phyloP scores from a whole-genome alignment of 2,888 invertebrate genomes.

The Drosophila pseudotakahashii region DNA sequence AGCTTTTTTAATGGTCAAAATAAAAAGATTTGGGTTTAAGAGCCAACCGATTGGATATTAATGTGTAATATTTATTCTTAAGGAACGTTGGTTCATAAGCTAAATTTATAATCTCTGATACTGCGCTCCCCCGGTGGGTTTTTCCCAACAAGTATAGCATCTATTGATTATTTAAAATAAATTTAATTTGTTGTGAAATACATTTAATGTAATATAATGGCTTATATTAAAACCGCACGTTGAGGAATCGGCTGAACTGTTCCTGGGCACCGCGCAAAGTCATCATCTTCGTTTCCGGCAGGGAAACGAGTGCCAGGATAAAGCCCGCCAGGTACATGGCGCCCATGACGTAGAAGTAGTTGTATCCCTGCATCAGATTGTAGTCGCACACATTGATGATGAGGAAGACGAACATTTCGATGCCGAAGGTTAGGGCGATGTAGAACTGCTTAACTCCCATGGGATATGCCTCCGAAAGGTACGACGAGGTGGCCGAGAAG shows the following conservation, averaged over 20 bases:
- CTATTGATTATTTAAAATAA: background rate
- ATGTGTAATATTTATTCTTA: too few relatives aligned
- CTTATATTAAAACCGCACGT: background rate
- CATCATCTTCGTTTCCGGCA: constrained; percentile 77
- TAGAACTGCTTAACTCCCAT: constrained; percentile 75
- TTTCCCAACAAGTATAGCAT: background rate
- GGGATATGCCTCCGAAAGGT: constrained; percentile 78
- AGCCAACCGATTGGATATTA: too few relatives aligned
- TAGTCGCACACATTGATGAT: constrained; percentile 19
- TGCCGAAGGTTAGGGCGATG: constrained; percentile 59
- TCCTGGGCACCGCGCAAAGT: constrained; percentile 67
- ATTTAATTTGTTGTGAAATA: background rate
- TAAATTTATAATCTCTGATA: background rate
- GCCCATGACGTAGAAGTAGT: constrained; percentile 65
- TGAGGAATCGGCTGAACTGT: constrained; percentile 49
- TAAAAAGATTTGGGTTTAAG: too few relatives aligned
- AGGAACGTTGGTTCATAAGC: too few relatives aligned
- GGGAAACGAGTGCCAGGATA: constrained; percentile 45
- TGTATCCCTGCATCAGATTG: accelerated
- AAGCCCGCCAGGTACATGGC: constrained; percentile 57
- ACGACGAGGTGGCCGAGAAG: constrained; percentile 60
- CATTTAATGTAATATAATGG: background rate
- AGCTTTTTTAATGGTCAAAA: too few relatives aligned
- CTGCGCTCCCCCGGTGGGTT: background rate
- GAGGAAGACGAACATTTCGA: constrained; percentile 64